Evolutionary conservation across 2,888 invertebrate genomes (phyloP).

Genomic region (Platerodrilus igneus): DNA sequence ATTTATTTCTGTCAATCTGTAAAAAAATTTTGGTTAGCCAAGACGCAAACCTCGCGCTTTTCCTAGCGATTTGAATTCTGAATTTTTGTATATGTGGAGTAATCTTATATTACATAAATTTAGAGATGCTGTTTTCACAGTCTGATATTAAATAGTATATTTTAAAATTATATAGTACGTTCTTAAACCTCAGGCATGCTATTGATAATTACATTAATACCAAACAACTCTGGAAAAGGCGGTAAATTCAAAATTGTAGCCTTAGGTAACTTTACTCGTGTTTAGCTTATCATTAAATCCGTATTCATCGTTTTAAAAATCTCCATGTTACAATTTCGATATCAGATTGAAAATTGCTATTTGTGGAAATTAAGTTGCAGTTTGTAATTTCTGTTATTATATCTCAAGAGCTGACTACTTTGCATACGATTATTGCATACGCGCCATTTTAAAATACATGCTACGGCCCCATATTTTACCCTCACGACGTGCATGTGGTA

Average conservation of each 20-base stretch:
- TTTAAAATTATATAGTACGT: slow-evolving; percentile 25
- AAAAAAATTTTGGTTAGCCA: not conserved
- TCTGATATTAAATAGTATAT: too few relatives aligned
- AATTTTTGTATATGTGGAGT: too few relatives aligned
- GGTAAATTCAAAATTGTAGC: slow-evolving; percentile 48
- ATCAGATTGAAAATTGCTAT: slow-evolving; percentile 50
- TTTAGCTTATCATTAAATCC: slow-evolving; percentile 41
- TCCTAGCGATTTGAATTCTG: too few relatives aligned
- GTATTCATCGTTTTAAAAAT: slow-evolving; percentile 38
- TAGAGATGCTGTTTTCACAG: too few relatives aligned
- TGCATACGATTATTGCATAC: slow-evolving; percentile 35
- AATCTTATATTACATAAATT: too few relatives aligned
- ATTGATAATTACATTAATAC: slow-evolving; percentile 48
- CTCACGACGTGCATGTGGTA: too few relatives aligned
- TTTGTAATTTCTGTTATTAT: slow-evolving; percentile 45
- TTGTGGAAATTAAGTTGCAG: slow-evolving; percentile 47
- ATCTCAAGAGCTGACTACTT: slow-evolving; percentile 36
- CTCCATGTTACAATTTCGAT: slow-evolving; percentile 43
- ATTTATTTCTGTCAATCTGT: not conserved
- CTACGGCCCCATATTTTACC: not conserved
- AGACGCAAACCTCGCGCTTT: slow-evolving; percentile 2
- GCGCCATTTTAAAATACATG: slow-evolving; percentile 13
- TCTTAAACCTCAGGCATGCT: slow-evolving; percentile 36
- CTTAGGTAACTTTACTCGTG: slow-evolving; percentile 30
- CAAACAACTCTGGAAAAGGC: slow-evolving; percentile 42